phyloP scores from a whole-genome alignment of 2,113 vertebrate species.

The Mastomys natalensis region DNA sequence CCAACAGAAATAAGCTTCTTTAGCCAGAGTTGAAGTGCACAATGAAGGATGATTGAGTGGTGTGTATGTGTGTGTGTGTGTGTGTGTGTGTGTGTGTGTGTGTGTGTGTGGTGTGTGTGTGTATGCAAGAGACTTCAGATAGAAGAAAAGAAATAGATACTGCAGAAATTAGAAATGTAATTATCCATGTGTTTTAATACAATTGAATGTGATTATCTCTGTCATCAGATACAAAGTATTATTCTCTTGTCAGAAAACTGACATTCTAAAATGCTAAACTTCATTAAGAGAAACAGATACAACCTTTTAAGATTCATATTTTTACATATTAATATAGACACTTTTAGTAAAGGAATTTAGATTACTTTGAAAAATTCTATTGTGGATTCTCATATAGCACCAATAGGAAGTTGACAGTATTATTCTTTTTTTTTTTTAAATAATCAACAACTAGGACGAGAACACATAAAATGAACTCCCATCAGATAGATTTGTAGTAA shows the following conservation, averaged over 20 bases:
- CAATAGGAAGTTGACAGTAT: neutral
- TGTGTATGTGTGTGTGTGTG: too few relatives aligned
- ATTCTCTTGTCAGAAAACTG: slow-evolving; percentile 58
- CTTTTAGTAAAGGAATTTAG: slow-evolving; percentile 1
- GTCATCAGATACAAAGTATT: slow-evolving; percentile 33
- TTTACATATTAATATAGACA: slow-evolving; percentile 41
- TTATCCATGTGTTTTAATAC: slow-evolving; percentile 68
- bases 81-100: too few relatives aligned
- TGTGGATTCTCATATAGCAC: neutral
- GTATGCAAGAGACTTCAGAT: neutral
- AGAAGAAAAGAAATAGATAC: slow-evolving; percentile 16
- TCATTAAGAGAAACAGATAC: slow-evolving; percentile 12
- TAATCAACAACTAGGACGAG: neutral
- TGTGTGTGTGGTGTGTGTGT: too few relatives aligned
- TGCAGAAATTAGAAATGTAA: slow-evolving; percentile 68
- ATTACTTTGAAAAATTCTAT: neutral
- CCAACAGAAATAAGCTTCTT: neutral
- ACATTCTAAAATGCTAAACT: slow-evolving; percentile 63
- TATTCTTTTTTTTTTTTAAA: neutral
- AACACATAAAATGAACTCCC: neutral
- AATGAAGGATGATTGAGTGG: neutral
- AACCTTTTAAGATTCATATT: slow-evolving; percentile 23
- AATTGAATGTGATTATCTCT: slow-evolving; percentile 61
- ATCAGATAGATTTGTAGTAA: slow-evolving; percentile 24
- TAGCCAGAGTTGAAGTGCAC: neutral